phyloP scores from a whole-genome alignment of 2,797 vertebrate species.

The Sparus aurata region DNA sequence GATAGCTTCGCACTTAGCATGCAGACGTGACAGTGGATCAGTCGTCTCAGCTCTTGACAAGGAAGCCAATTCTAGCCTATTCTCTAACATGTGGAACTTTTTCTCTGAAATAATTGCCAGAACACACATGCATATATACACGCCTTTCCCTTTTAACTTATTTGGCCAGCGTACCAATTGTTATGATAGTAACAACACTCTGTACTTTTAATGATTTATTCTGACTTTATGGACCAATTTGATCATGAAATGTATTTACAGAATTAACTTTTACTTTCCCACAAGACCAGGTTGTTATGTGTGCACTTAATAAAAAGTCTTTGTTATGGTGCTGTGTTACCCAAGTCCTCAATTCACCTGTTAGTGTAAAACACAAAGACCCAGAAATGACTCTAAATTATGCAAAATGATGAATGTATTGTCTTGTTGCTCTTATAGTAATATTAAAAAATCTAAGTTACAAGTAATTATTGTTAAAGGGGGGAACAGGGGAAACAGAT shows the following conservation, averaged over 20 bases:
- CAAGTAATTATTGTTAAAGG: slow-evolving; percentile 65
- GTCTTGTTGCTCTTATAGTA: slow-evolving; percentile 45
- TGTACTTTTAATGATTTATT: not conserved
- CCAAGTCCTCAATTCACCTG: not conserved
- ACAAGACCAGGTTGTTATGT: not conserved
- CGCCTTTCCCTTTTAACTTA: not conserved
- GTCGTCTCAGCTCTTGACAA: not conserved
- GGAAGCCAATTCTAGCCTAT: too few species aligned
- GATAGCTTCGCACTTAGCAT: not conserved
- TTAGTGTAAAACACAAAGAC: slow-evolving; percentile 27
- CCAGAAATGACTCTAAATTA: slow-evolving; percentile 40
- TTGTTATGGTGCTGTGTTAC: not conserved
- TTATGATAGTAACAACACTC: not conserved
- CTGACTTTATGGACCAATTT: not conserved
- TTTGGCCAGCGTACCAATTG: not conserved
- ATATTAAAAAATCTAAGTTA: slow-evolving; percentile 51
- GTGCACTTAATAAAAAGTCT: too few species aligned
- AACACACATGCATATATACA: not conserved
- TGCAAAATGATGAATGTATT: slow-evolving; percentile 52
- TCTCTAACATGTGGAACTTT: not conserved
- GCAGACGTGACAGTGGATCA: not conserved
- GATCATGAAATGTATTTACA: not conserved
- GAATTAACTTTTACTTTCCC: not conserved
- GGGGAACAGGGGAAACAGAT: slow-evolving; percentile 55
- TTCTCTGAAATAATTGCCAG: not conserved